Base-by-base conservation (phyloP, 2,797 vertebrate genomes). In the Australoheros facetus region DNA sequence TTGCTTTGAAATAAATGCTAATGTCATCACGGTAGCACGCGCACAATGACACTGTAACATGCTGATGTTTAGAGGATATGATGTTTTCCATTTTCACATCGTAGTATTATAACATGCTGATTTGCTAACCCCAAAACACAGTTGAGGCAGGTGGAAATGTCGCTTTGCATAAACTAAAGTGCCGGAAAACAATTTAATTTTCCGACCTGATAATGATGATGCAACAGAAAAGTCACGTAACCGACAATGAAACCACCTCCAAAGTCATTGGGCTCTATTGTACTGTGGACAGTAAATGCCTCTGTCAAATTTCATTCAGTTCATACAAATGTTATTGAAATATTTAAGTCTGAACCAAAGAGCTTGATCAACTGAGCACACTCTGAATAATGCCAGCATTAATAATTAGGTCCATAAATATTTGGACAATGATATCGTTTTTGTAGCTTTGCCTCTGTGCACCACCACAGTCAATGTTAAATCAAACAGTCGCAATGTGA, bases 1-100 rank as follows among this genome's bases (percentile, higher is more conserved):
- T 54, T 34, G 28, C 78, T 69, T 62, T 74, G n/a, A 32, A 57
- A 26, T 56, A 10, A 56, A 37, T 42, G 57, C 55, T 78, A 71
- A 75, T 8, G 4, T 60, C 23, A 55, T 51, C 26, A 30, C 28
- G 62, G 42, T 48, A 30, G 42, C 3, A 5, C 19, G 39, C 42
- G 39, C 28, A 39, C 42, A 69, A 51, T 69, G 26, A 23, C 42
- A 28, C 21, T 23, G 12, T 30, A 10, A 23, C 7, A 39, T 13
- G 59, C 32, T 60, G 13, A 69, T 42, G 9, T 28, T 79, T 16
- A 75, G 53, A 60, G 71, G 28, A 39, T 69, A 17, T 53, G 1
- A 57, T 10, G 37, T 72, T 78, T 59, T 32, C 45, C 34, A 74
- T n/a, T 34, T 39, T 3, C 6, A 37, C 17, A 2, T 69, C 51